Base-by-base conservation (phyloP, 1,140 invertebrate genomes). In the Vanessa tameamea region DNA sequence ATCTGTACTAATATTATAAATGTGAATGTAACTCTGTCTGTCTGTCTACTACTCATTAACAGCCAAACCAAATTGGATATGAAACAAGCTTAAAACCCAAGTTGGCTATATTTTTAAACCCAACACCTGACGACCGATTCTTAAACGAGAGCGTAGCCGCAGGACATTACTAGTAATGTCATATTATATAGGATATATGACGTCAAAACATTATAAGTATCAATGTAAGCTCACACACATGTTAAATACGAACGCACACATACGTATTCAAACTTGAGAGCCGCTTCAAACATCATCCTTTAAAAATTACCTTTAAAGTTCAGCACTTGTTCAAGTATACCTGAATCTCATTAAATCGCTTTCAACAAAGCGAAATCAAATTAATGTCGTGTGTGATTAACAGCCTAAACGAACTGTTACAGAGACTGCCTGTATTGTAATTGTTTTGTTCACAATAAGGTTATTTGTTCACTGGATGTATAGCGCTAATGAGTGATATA, bases 391-490 rank as follows among this genome's bases (percentile, higher is more conserved):
- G 66, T 71, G 70, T 71, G 72, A 73, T 73, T 73, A 73, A 73
- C 72, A 68, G 65, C 66, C 73, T 75, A 70, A 75, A 65, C 73
- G 73, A 74, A 75, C 67, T 75, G 73, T 75, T 69, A 71, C 69
- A 71, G 57, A 63, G 69, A 63, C 47, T 71, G 70, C 23, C 64
- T 64, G 73, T 67, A 72, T 72, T 73, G 74, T 78, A 83, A 82
- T 80, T 80, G 78, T 80, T 78, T 80, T 79, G 77, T 78, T 77
- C 76, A 78, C 80, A 83, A 82, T 83, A 75, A 82, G 9, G 16
- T 47, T 5, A 12, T 13, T 14, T 47, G 14, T n/a, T n/a, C 31
- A 61, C 57, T 14, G 11, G 15, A 31, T 37, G 5, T 61, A 61
- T 61, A 61, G 57, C 55, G 55, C 20, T 57, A 26, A 1, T 57